Evolutionary conservation across 2,113 vertebrate genomes (phyloP), one percentile per base, ranked within the genome.

Genomic region (Leucopsar rothschildi): DNA sequence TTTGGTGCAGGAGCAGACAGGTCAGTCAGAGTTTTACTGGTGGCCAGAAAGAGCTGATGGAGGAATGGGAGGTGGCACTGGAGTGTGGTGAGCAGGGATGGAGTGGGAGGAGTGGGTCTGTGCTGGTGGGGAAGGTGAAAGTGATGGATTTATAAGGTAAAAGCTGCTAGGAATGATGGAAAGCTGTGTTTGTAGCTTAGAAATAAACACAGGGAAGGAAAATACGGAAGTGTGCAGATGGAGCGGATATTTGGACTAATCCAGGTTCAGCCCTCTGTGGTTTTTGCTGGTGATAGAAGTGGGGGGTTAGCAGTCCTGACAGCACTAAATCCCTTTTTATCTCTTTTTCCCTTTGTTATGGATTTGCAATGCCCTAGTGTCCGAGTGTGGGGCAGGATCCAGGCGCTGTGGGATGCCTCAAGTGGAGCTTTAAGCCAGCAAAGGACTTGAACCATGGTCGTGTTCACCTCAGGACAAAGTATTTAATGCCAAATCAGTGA

Each of bases 401-500:
- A 31, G 66, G 68, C 0, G 0, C 63, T 10, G 45, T 1, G 1
- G 31, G 50, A 22, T 15, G 39, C 9, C 0, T 1, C 6, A 65
- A 73, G 50, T 3, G 24, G 47, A 83, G 64, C 71, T 37, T 59
- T 24, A 12, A 70, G 35, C 50, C 53, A 39, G 14, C 2, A 8
- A 24, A 64, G 70, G 23, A 4, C 59, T 82, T 12, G 52, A 25
- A 5, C n/a, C 0, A 0, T 29, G 61, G 42, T n/a, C 0, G 0
- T 49, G 82, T 57, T 39, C 16, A 0, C 44, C 73, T 55, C 35
- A 3, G 63, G 45, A 63, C 49, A 27, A 94, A 82, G 95, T 95
- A 93, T 77, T 59, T 24, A 9, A 22, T 25, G 49, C 68, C 45
- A 63, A 25, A 71, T 37, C n/a, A 7, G 0, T 50, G 52, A 15